These are phyloP conservation scores for Remorina albescens DNA, from an alignment of 2,797 vertebrate genomes.

Conservation along the genomic window DNA sequence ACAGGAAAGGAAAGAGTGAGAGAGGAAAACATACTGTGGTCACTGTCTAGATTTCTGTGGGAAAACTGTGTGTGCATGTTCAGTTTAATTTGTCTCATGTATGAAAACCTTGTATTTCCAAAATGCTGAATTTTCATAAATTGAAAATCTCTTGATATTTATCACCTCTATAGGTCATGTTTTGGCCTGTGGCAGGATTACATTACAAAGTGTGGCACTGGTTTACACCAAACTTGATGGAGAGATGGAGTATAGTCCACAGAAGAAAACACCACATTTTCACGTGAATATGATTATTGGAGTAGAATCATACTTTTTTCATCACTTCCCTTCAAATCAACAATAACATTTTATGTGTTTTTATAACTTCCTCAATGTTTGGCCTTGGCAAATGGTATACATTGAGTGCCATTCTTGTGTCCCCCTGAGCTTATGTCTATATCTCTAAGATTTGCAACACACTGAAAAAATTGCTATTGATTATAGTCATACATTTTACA, in stretches of 20 bases:
- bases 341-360: neutral
- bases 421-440: no score
- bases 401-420: no score
- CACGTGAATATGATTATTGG: neutral
- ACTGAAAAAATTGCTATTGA: no score
- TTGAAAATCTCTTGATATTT: neutral
- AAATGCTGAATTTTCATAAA: neutral
- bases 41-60: conserved; percentile 29
- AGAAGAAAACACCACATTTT: neutral
- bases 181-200: neutral
- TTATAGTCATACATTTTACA: no score
- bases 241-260: neutral
- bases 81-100: neutral
- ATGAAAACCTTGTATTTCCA: neutral
- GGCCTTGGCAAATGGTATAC: no score
- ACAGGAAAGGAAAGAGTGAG: conserved; percentile 47
- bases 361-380: no score
- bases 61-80: conserved; percentile 26
- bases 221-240: neutral
- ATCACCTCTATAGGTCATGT: neutral
- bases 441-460: no score
- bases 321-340: neutral
- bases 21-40: conserved; percentile 30
- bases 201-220: no score
- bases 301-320: neutral